Percentiles rank a stretch among this genome's conserved stretches.
phyloP scores from a whole-genome alignment of 35 echinoderm and acorn worm species.

The Holothuria glaberrima region DNA sequence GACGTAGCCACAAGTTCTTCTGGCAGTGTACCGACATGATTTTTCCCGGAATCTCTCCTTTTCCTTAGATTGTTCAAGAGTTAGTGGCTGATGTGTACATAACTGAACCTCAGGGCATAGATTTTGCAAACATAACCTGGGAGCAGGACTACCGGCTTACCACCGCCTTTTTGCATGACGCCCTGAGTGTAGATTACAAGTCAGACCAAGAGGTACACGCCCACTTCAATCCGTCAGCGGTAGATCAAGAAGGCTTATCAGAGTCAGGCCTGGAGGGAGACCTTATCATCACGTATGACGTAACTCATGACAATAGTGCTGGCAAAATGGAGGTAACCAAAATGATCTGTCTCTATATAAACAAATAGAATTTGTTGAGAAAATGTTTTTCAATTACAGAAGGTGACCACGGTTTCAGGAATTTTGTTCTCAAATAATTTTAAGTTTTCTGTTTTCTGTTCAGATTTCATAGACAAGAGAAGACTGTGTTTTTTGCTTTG shows the following conservation, averaged over 20 bases:
- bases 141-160: constrained; percentile 3
- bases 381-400: no score
- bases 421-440: no score
- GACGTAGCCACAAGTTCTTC: no score
- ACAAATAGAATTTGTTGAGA: no score
- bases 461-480: no score
- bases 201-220: constrained; percentile 22
- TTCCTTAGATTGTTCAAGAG: not conserved
- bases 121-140: constrained; percentile 65
- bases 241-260: constrained; percentile 40
- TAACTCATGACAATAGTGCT: constrained; percentile 76
- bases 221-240: not conserved
- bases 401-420: no score
- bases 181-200: not conserved
- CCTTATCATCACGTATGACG: constrained; percentile 83
- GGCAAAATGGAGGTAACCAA: constrained; percentile 80
- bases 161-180: constrained; percentile 7
- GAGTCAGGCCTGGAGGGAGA: constrained; percentile 69
- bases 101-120: constrained; percentile 70
- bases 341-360: no score
- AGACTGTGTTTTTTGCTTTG: no score
- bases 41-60: no score
- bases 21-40: no score
- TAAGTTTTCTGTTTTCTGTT: no score
- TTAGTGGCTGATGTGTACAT: constrained; percentile 23